Conservation (phyloP, 2,797 vertebrate genomes). For the Erithacus rubecula region DNA sequence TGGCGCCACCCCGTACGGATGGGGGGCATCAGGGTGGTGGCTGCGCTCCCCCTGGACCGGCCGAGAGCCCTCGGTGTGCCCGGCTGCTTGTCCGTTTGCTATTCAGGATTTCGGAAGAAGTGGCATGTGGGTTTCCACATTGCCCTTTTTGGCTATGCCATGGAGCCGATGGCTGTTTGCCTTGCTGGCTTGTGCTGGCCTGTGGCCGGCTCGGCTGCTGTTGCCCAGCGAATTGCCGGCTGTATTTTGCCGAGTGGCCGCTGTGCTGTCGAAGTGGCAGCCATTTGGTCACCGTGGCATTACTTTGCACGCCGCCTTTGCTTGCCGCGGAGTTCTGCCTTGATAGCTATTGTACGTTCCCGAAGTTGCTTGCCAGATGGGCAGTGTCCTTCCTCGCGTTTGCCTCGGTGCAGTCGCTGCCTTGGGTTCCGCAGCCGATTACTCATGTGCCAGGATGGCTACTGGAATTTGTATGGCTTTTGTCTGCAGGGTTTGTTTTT, state of each 20-base stretch:
- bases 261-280: slow-evolving; percentile 28
- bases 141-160: neutral
- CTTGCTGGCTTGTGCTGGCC: neutral
- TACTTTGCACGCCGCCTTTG: neutral
- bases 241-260: slow-evolving; percentile 2
- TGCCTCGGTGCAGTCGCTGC: neutral
- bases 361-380: neutral
- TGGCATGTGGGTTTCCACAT: neutral
- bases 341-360: neutral
- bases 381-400: neutral
- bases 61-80: neutral
- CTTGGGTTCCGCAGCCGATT: neutral
- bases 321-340: neutral
- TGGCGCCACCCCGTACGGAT: fast-evolving
- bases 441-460: neutral
- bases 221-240: neutral
- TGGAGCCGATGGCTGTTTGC: fast-evolving
- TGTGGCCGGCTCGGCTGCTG: neutral
- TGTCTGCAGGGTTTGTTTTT: neutral
- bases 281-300: slow-evolving; percentile 56
- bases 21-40: neutral
- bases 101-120: neutral
- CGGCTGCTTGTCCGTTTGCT: neutral
- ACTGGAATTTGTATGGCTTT: neutral
- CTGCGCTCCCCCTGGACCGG: neutral